Evolutionary conservation across 2,888 invertebrate species (phyloP), one percentile per base, ranked within the genome.

Genomic region (Microplitis manilae): DNA sequence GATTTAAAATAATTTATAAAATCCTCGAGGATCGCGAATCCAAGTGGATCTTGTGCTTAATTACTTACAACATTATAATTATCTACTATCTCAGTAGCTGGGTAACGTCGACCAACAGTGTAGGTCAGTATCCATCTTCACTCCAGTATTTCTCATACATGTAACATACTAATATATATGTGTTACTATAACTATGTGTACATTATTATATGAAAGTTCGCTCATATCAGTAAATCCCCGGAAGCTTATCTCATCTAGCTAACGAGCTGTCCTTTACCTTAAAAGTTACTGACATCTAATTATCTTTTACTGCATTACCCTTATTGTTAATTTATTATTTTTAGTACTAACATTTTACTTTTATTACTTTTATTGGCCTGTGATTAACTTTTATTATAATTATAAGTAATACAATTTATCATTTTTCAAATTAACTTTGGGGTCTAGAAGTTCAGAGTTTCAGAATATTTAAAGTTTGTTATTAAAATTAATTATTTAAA

Each of bases 1-100:
- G 72, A 61, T 67, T 69, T 50, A 80, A 82, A 72, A 81, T 30
- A 30, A 30, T 85, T 59, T 15, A 77, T 17, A 64, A 71, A 59
- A 78, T 84, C 40, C 73, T 85, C 59, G 73, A 65, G 30, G 77
- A 80, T 38, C 79, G 67, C 40, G 80, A 83, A 62, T 81, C 80
- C 75, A 85, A 83, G 71, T 78, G 81, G 82, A 81, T 85, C 59
- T 79, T 85, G 65, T 81, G 80, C 59, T 77, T 85, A 74, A 81
- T 84, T 74, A 79, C 79, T 13, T 85, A 82, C 81, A 84, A 86
- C 78, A 77, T 80, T 7, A 69, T 83, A 7, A 81, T 85, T 64
- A 77, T 84, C 68, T 82, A 78, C 75, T 81, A 81, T 70, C 83
- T 84, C 20, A 77, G 79, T 77, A 76, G 65, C 68, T 84, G 84